These are phyloP conservation scores for Gobio gobio DNA, from an alignment of 2,113 vertebrate species.

Conservation along the genomic window DNA sequence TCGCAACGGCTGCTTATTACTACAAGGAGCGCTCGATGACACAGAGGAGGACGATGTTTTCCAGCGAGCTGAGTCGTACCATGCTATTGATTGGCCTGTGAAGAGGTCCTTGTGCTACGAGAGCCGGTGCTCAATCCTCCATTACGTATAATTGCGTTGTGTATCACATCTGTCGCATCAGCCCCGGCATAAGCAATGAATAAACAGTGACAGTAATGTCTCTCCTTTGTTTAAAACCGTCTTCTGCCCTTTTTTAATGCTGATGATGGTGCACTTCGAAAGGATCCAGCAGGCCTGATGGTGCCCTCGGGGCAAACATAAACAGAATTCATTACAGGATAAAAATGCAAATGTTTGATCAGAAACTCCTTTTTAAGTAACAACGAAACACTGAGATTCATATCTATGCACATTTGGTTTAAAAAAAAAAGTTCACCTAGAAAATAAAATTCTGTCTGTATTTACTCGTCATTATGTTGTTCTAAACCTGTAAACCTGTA, in stretches of 20 bases:
- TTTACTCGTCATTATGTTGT: not conserved
- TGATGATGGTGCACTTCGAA: slow-evolving; percentile 14
- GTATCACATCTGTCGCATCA: slow-evolving; percentile 66
- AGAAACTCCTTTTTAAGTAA: not conserved
- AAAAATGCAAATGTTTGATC: slow-evolving; percentile 26
- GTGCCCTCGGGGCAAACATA: slow-evolving; percentile 22
- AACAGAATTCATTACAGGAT: slow-evolving; percentile 35
- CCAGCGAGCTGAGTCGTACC: slow-evolving; percentile 62
- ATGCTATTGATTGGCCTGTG: slow-evolving; percentile 75
- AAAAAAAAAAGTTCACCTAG: not conserved
- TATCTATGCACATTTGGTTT: not conserved
- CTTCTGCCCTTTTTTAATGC: slow-evolving; percentile 33
- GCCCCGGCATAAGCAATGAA: slow-evolving; percentile 67
- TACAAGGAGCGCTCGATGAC: slow-evolving; percentile 71
- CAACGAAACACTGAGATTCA: not conserved
- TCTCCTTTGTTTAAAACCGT: slow-evolving; percentile 62
- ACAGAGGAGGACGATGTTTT: slow-evolving; percentile 71
- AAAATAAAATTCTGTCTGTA: not conserved
- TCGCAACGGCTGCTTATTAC: slow-evolving; percentile 75
- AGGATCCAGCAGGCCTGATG: slow-evolving; percentile 1
- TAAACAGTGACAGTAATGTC: slow-evolving; percentile 72
- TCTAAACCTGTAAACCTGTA: not conserved
- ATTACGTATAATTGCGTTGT: slow-evolving; percentile 75
- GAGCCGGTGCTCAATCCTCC: slow-evolving; percentile 74
- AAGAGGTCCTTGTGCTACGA: slow-evolving; percentile 78